A percentile compares a stretch with the other conserved stretches of the same genome.
phyloP scores from a whole-genome alignment of 2,888 invertebrate genomes.

The Trichopoda pennipes region DNA sequence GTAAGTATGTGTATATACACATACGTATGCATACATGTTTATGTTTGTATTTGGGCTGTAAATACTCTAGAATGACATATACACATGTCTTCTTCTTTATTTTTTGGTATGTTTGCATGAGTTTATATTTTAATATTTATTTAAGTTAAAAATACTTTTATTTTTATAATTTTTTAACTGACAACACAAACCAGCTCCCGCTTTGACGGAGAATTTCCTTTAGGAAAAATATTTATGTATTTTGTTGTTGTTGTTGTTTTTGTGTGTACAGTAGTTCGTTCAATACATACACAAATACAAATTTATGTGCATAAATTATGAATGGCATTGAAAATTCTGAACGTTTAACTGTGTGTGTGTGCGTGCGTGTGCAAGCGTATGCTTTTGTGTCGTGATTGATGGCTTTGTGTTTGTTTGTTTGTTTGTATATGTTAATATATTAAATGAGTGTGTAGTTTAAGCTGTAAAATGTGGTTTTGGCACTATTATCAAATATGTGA shows the following conservation, averaged over 20 bases:
- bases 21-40: not conserved
- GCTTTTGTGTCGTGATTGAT: slow-evolving; percentile 11
- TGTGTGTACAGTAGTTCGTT: not conserved
- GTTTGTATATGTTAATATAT: not conserved
- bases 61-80: not conserved
- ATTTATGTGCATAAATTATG: slow-evolving; percentile 66
- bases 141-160: slow-evolving; percentile 1
- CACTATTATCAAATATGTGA: slow-evolving; percentile 40
- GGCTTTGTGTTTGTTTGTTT: slow-evolving; percentile 9
- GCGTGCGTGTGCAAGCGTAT: not conserved
- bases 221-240: not conserved
- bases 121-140: slow-evolving; percentile 7
- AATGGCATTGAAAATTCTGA: slow-evolving; percentile 63
- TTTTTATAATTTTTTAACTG: not conserved
- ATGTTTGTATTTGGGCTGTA: not conserved
- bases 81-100: not conserved
- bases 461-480: slow-evolving; percentile 51
- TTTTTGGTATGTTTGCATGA: not conserved
- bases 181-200: not conserved
- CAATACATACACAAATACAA: slow-evolving; percentile 50
- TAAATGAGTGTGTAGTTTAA: slow-evolving; percentile 15
- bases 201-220: not conserved
- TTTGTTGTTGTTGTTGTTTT: not conserved
- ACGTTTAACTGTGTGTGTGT: not conserved
- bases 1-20: slow-evolving; percentile 1